Evolutionary conservation across 2,888 invertebrate species (phyloP), one percentile per base, ranked within the genome.

Genomic region (Drosophila flavopinicola): DNA sequence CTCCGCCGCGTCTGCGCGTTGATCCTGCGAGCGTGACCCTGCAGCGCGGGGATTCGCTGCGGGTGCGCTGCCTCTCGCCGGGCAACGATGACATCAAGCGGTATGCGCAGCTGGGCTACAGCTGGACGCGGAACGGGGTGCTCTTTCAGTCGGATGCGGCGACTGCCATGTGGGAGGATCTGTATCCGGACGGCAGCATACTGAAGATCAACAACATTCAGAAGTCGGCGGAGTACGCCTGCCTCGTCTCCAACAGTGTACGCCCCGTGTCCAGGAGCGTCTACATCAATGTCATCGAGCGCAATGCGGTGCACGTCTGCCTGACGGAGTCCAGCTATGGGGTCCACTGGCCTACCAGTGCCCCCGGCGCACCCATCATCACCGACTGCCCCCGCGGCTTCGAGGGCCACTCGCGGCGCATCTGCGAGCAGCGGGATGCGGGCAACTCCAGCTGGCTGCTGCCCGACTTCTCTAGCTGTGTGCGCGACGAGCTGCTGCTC

Each of bases 161-260:
- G 5, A 93, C 93, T n/a, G 95, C 95, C 82, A 95, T 95, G 76
- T 96, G 96, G 94, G 96, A 97, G 88, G 96, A 96, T 85, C 92
- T 97, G 23, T 95, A 94, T 89, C 96, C 96, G 0, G 94, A 95
- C 58, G 97, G 97, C 6, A 96, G 95, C 83, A 95, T 97, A 52
- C 91, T 97, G 4, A 95, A 95, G 88, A 94, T 97, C 24, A 94
- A 94, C 76, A 95, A 94, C 77, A 94, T 95, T 39, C 95, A 95
- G 95, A 95, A 95, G 93, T 95, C 95, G 0, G 94, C 94, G 0
- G 94, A 94, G 75, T 96, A 95, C 85, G 94, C 95, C 0, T 96
- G 96, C 87, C 93, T 95, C 84, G 95, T 95, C 0, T 61, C 94
- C 89, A 85, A 93, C 91, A 80, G 92, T 87, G 91, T 91, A 7